Percentiles rank a stretch among this genome's conserved stretches.
Evolutionary conservation across 2,797 vertebrate species (phyloP).

Genomic region (Mus spretus): DNA sequence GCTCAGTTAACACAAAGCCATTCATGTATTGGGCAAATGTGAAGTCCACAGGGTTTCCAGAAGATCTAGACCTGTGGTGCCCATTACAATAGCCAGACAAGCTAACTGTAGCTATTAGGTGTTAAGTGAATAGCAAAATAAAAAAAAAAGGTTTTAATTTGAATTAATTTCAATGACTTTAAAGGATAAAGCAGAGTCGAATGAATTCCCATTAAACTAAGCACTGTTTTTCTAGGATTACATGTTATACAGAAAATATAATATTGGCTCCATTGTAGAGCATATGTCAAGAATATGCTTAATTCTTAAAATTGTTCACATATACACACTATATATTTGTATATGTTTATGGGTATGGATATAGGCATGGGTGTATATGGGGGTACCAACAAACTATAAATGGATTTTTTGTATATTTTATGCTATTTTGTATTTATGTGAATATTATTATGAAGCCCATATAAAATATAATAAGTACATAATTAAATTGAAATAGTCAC

Average conservation of each 20-base stretch:
- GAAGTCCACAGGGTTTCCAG: background rate
- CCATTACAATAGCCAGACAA: background rate
- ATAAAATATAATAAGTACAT: conserved; percentile 9
- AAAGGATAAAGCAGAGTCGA: conserved; percentile 3
- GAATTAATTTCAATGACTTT: conserved; percentile 27
- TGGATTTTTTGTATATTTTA: background rate
- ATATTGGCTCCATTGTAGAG: background rate
- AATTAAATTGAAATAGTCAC: conserved; percentile 11
- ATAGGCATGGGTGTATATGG: background rate
- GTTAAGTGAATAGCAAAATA: background rate
- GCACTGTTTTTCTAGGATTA: conserved; percentile 14
- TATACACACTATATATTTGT: background rate
- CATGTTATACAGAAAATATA: background rate
- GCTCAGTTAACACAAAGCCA: background rate
- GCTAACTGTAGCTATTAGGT: background rate
- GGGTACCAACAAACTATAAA: conserved; percentile 17
- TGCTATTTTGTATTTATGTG: background rate
- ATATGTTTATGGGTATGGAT: no score
- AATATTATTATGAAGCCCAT: background rate
- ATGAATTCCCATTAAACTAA: background rate
- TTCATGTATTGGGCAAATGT: background rate
- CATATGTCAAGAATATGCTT: background rate
- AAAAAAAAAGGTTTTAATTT: conserved; percentile 5
- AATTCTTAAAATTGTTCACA: background rate
- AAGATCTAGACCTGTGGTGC: background rate